Evolutionary conservation across 2,113 vertebrate species (phyloP).

Genomic region (Apistogramma diplotaenia): DNA sequence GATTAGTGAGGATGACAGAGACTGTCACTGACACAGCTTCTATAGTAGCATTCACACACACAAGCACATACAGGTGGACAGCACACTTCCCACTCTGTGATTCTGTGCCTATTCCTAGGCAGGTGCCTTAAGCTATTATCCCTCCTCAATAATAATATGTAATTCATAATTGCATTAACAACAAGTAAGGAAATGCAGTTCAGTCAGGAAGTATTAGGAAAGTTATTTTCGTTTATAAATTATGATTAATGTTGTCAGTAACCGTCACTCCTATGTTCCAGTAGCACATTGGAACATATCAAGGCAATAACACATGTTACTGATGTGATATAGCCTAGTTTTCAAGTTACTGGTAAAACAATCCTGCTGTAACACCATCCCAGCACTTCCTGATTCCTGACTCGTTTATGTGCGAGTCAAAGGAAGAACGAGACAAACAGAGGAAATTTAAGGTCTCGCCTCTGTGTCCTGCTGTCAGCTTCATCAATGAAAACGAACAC

Average conservation of each 20-base stretch:
- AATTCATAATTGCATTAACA: background rate
- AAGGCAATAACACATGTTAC: too few species aligned
- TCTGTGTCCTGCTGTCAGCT: constrained; percentile 39
- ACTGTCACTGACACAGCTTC: constrained; percentile 17
- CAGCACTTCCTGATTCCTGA: background rate
- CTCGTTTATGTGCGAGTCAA: background rate
- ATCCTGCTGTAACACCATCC: background rate
- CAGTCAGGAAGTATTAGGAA: background rate
- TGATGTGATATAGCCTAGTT: too few species aligned
- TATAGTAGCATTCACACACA: background rate
- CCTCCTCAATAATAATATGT: background rate
- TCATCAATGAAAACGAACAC: constrained; percentile 43
- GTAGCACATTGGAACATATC: too few species aligned
- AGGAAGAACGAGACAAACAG: constrained; percentile 34
- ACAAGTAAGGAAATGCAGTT: background rate
- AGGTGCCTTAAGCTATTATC: constrained; percentile 30
- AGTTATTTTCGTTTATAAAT: background rate
- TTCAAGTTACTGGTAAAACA: background rate
- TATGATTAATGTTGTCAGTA: background rate
- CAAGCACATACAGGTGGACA: constrained; percentile 34
- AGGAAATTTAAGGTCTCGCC: constrained; percentile 40
- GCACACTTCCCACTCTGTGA: constrained; percentile 42
- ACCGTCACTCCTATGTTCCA: background rate
- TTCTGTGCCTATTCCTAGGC: constrained; percentile 40
- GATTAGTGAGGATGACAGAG: constrained; percentile 55